Conservation (phyloP, 2,797 vertebrate species). For the Protosalanx chinensis region DNA sequence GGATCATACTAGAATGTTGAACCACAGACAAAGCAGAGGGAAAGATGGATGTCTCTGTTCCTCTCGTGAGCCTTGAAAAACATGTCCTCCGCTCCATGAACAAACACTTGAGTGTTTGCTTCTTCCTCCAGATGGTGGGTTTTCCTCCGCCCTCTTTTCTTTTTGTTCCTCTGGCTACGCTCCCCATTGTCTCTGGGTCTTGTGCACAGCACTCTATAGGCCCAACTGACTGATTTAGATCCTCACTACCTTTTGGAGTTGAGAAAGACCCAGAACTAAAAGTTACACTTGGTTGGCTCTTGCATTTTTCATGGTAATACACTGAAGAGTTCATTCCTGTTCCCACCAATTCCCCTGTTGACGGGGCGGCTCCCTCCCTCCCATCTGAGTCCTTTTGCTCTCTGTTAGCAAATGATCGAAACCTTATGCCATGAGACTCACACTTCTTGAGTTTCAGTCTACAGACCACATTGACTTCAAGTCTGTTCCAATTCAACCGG, state of each 20-base stretch:
- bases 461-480: conserved; percentile 24
- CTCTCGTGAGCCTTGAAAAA: conserved; percentile 46
- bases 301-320: conserved; percentile 63
- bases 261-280: conserved; percentile 53
- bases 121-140: conserved; percentile 68
- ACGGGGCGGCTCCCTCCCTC: neutral
- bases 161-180: conserved; percentile 46
- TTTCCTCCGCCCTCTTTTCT: conserved; percentile 44
- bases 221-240: conserved; percentile 53
- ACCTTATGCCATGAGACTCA: conserved; percentile 55
- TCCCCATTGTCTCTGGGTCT: conserved; percentile 52
- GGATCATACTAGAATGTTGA: conserved; percentile 14
- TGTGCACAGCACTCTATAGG: conserved; percentile 41
- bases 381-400: conserved; percentile 6
- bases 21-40: conserved; percentile 10
- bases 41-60: conserved; percentile 34
- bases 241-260: conserved; percentile 47
- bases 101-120: conserved; percentile 68
- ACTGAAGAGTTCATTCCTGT: conserved; percentile 52
- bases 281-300: conserved; percentile 55
- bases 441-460: conserved; percentile 42
- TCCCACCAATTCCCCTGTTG: conserved; percentile 22
- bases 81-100: conserved; percentile 48
- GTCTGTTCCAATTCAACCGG: conserved; percentile 23
- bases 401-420: conserved; percentile 26